Evolutionary conservation across 2,888 invertebrate species (phyloP), one percentile per base, ranked within the genome.

Genomic region (Lepidonotus clava): DNA sequence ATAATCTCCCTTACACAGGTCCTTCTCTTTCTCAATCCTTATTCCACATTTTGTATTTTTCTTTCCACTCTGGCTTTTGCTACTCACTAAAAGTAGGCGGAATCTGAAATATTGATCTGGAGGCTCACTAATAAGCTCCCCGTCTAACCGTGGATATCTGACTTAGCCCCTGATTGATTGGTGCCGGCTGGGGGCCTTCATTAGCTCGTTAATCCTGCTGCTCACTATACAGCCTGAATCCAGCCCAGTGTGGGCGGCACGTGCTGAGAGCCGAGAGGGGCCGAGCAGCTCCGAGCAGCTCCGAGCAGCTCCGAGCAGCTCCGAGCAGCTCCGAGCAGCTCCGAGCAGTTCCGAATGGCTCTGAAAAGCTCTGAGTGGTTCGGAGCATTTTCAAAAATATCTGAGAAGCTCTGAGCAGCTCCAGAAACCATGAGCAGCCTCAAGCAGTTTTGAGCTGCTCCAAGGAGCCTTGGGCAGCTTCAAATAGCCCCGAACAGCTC

Each of bases 91-190:
- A n/a, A n/a, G n/a, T n/a, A n/a, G n/a, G 61, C 24, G 11, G 28
- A 61, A 61, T 1, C 1, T 1, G 24, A 61, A 8, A 61, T 61
- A 61, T 56, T 56, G 56, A 56, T n/a, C 24, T 28, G 2, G 2
- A 11, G 24, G 61, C 61, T 2, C 11, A 5, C 61, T 28, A 61
- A 61, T 61, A 28, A 61, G 61, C 61, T 5, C 8, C n/a, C 14
- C 56, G 24, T 24, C 61, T 61, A 61, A 61, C 24, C 1, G 61
- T 61, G 61, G 61, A 61, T 28, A 24, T 61, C 28, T 61, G 61
- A 61, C 61, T 61, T 56, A 56, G 56, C 21, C 56, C n/a, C n/a
- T 61, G 61, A 61, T 61, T 61, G 61, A 61, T 61, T 24, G 24
- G 61, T 5, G 14, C 28, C 4, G 61, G 21, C 61, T 61, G 21